These are phyloP conservation scores for Pundamilia nyererei DNA, from an alignment of 2,113 vertebrate species.

Conservation along the genomic window DNA sequence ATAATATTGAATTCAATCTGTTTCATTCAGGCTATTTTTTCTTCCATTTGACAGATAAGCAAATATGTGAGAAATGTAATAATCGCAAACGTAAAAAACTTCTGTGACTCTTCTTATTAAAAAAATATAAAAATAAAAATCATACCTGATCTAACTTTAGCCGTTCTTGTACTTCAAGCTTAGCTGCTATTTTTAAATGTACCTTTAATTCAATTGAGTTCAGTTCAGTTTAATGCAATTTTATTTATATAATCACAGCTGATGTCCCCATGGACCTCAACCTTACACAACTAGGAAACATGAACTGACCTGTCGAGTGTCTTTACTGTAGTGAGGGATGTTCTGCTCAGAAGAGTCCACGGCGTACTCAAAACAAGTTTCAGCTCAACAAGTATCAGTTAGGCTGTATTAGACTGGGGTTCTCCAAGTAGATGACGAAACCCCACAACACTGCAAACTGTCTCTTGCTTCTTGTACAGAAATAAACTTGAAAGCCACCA, in stretches of 20 bases:
- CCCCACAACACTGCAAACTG: background rate
- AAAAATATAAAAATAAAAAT: accelerated
- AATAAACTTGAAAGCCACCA: background rate
- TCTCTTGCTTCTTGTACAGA: background rate
- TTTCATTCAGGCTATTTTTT: background rate
- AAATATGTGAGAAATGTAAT: background rate
- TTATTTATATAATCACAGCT: background rate
- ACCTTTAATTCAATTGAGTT: background rate
- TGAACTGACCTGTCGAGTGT: background rate
- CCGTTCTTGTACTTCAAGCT: background rate
- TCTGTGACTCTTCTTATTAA: background rate
- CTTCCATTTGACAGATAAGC: background rate
- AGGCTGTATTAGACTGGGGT: accelerated
- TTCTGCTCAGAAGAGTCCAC: background rate
- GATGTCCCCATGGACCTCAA: background rate
- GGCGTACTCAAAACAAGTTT: background rate
- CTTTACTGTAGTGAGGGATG: background rate
- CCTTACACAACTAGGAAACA: background rate
- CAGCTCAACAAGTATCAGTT: background rate
- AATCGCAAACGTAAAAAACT: accelerated
- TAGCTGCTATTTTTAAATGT: background rate
- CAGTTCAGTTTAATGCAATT: background rate
- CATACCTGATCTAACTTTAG: background rate
- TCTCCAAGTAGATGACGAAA: background rate
- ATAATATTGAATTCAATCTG: background rate